Conservation (phyloP, 2,888 invertebrate genomes). For the Nemotelus pantherinus region DNA sequence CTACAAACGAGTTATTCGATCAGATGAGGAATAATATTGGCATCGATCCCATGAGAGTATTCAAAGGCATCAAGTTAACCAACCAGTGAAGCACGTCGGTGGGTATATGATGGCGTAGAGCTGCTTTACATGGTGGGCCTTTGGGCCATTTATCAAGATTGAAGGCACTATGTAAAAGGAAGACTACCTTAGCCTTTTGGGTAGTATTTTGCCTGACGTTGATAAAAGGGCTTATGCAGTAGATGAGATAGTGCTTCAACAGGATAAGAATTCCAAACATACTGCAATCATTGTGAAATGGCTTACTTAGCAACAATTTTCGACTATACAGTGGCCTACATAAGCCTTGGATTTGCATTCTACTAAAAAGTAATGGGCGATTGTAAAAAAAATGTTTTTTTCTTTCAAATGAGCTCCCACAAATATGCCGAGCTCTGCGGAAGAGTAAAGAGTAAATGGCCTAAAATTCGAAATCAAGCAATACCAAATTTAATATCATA, state of each 20-base stretch:
- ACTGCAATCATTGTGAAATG: neutral
- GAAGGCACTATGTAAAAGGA: slow-evolving; percentile 7
- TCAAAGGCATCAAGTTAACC: neutral
- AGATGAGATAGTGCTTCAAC: slow-evolving; percentile 6
- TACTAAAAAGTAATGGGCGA: no score
- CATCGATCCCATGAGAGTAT: neutral
- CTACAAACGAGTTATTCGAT: slow-evolving; percentile 11
- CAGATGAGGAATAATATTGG: neutral
- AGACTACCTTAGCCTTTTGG: neutral
- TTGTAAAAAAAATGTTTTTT: no score
- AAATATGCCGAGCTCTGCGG: no score
- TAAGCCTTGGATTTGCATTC: neutral
- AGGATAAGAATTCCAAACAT: neutral
- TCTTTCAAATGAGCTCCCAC: no score
- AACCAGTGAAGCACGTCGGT: slow-evolving; percentile 7
- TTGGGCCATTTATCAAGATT: neutral
- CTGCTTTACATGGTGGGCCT: slow-evolving; percentile 1
- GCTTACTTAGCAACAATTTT: neutral
- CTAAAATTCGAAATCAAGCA: no score
- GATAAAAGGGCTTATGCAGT: slow-evolving; percentile 2
- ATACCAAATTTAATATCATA: no score
- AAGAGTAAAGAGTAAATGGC: no score
- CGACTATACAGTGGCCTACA: neutral
- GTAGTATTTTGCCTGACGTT: neutral
- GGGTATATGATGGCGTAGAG: neutral